Conservation (phyloP, 2,797 vertebrate species). For the Sebastes glaucus region DNA sequence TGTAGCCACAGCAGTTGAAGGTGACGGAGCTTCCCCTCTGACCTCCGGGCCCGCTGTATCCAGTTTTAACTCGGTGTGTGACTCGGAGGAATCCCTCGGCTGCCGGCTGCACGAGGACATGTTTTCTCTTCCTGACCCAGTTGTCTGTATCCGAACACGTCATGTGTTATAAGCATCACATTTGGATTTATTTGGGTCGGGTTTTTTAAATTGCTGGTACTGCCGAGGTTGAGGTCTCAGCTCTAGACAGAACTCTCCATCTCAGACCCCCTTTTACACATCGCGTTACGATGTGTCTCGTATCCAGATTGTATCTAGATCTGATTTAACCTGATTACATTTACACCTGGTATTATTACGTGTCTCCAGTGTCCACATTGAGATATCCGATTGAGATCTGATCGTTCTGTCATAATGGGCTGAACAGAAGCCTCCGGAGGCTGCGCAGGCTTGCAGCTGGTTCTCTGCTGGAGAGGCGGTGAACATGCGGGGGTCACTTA, state of each 20-base stretch:
- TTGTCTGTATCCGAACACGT: background rate
- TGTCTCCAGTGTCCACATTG: no score
- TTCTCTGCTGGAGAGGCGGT: no score
- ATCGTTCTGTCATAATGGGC: no score
- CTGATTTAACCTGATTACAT: no score
- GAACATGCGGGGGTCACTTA: no score
- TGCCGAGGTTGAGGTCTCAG: no score
- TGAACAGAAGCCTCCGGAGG: no score
- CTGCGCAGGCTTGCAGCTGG: no score
- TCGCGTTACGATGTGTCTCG: no score
- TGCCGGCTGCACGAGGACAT: background rate
- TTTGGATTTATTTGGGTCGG: background rate
- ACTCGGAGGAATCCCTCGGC: background rate
- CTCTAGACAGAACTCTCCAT: background rate
- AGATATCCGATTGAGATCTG: no score
- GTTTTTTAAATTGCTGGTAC: background rate
- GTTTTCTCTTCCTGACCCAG: background rate
- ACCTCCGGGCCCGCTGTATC: conserved; percentile 3
- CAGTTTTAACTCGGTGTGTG: background rate
- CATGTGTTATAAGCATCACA: background rate
- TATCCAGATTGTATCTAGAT: no score
- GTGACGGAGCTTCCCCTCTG: conserved; percentile 1
- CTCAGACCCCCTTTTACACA: background rate
- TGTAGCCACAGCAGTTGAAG: background rate
- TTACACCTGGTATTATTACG: no score